Evolutionary conservation across 2,888 invertebrate species (phyloP).

Genomic region (Eugnorisma glareosa): DNA sequence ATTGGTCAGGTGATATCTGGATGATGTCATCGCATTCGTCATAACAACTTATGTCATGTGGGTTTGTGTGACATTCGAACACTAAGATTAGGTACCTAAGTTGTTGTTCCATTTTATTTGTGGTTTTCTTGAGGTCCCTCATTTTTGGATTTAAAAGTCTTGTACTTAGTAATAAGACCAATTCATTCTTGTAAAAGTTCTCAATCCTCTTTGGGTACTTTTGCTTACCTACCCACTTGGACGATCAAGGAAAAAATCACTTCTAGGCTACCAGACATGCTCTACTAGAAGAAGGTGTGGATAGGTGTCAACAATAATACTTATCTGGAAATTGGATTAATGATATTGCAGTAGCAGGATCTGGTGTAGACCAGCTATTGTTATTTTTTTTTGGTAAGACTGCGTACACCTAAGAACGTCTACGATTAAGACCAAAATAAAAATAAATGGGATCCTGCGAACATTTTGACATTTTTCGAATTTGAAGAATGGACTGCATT

Average conservation of each 20-base stretch:
- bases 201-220: not conserved
- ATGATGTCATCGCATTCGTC: slow-evolving; percentile 81
- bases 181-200: not conserved
- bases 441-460: slow-evolving; percentile 8
- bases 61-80: slow-evolving; percentile 68
- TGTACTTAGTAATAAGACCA: not conserved
- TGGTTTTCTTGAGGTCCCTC: not conserved
- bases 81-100: slow-evolving; percentile 61
- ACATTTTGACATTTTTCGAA: slow-evolving; percentile 18
- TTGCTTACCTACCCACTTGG: not conserved
- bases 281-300: not conserved
- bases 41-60: slow-evolving; percentile 69
- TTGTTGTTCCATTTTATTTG: slow-evolving; percentile 41
- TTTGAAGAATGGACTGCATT: not conserved
- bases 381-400: slow-evolving; percentile 1
- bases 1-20: slow-evolving; percentile 75
- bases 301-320: not conserved
- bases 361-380: not conserved
- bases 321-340: slow-evolving; percentile 4
- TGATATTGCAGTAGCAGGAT: not conserved
- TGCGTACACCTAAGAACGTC: not conserved
- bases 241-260: not conserved
- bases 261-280: not conserved
- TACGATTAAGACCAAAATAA: slow-evolving; percentile 3
- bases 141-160: not conserved